A percentile compares a stretch with the other conserved stretches of the same genome.
Evolutionary conservation across 2,113 vertebrate genomes (phyloP).

Genomic region (Chiloscyllium plagiosum): DNA sequence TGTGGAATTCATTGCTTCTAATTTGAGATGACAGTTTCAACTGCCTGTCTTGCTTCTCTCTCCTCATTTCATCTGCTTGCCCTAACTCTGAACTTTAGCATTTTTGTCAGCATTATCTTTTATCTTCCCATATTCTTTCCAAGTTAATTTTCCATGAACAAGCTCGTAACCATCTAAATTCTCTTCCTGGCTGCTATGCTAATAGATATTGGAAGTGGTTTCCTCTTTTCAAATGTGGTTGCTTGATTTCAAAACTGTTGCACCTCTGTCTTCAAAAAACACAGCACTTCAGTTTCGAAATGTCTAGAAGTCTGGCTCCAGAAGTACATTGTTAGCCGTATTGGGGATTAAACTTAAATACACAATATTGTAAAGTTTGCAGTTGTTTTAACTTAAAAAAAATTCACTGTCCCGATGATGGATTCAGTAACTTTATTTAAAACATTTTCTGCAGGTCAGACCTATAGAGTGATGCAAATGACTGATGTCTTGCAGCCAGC

Average conservation of each 20-base stretch:
- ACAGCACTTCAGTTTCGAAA: too few relatives aligned
- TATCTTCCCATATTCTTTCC: background rate
- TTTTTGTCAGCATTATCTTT: background rate
- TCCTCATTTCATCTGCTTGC: background rate
- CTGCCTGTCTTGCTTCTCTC: background rate
- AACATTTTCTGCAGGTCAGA: constrained; percentile 45
- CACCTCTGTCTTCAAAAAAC: background rate
- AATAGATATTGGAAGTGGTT: background rate
- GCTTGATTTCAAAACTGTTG: background rate
- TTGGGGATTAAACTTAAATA: background rate
- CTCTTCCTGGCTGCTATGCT: background rate
- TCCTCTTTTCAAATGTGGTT: background rate
- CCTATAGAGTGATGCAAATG: constrained; percentile 61
- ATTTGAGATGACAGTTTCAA: background rate
- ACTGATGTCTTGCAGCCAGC: constrained; percentile 60
- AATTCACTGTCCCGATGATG: background rate
- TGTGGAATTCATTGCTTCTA: background rate
- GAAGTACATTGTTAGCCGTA: background rate
- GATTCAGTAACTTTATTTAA: background rate
- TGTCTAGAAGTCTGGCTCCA: too few relatives aligned
- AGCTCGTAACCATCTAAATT: background rate
- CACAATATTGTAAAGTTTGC: background rate
- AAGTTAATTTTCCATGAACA: background rate
- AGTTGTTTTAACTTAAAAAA: background rate
- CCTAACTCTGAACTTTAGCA: background rate